phyloP scores from a whole-genome alignment of 23 tunicate species.

The Styela clava region DNA sequence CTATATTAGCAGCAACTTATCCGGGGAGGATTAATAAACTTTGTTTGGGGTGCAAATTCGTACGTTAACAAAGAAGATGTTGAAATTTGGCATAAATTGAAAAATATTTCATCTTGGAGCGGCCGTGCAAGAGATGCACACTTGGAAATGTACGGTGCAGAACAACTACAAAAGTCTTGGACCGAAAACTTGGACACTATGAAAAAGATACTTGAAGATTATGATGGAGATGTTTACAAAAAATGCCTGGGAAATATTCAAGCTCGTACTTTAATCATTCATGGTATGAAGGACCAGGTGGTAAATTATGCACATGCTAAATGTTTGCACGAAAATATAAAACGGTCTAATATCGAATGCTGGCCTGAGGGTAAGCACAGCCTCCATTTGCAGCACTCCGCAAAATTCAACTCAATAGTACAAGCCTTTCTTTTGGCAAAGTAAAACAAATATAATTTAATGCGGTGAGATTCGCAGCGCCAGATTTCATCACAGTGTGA shows the following conservation, averaged over 20 bases:
- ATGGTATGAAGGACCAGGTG: conserved; percentile 54
- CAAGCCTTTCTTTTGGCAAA: too few species aligned
- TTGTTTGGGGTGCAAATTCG: conserved; percentile 71
- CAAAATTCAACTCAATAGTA: too few species aligned
- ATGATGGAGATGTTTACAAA: conserved; percentile 35
- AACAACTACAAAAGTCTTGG: conserved; percentile 40
- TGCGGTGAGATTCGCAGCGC: too few species aligned
- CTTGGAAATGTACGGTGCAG: conserved; percentile 52
- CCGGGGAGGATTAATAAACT: conserved; percentile 37
- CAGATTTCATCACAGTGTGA: too few species aligned
- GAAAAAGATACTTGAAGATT: conserved; percentile 20
- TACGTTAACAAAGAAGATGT: conserved; percentile 1
- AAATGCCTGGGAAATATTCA: conserved; percentile 37
- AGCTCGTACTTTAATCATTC: conserved; percentile 44
- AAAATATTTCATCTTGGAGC: conserved; percentile 53
- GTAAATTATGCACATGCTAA: conserved; percentile 54
- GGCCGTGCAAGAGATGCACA: conserved; percentile 34
- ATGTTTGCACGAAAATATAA: too few species aligned
- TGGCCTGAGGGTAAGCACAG: too few species aligned
- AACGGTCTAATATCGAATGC: too few species aligned
- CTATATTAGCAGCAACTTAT: conserved; percentile 50
- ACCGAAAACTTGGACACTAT: conserved; percentile 48
- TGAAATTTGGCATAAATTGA: neutral
- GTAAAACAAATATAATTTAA: too few species aligned
- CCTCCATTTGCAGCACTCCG: too few species aligned